Base-by-base conservation (phyloP, 2,113 vertebrate genomes). In the Vombatus ursinus region DNA sequence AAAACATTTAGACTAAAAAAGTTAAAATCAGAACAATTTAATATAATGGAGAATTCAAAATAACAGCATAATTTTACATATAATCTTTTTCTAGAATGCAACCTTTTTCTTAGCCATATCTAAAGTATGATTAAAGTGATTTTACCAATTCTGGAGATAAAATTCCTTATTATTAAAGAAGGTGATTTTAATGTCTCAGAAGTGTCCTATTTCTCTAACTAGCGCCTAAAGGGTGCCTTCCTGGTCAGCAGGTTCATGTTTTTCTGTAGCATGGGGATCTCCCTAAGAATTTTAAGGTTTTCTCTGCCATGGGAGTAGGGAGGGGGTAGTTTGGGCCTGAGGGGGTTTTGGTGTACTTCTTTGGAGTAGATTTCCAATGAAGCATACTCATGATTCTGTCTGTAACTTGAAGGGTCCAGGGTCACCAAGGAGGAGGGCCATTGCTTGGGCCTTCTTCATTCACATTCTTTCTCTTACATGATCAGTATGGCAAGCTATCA, bases 1-100 rank as follows among this genome's bases (percentile, higher is more conserved):
- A 96, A 0, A 98, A 96, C 95, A 95, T 92, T 94, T 53, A 4
- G 48, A 92, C 93, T 54, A 96, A 3, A 26, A 94, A 96, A 96
- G 96, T 98, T 97, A 97, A 90, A 3, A 37, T 84, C 0, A 0
- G 92, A 92, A 84, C 94, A 50, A 51, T 53, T 91, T 61, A 68
- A 90, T 26, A 47, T 0, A 57, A n/a, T 12, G 50, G 52, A 49
- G 95, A 94, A 96, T 53, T 95, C 94, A 94, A 51, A 89, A 54
- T 10, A 9, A 91, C n/a, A 47, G 57, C 5, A 12, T 50, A 3
- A 50, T 50, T 93, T 93, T 94, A 52, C 91, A 94, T 92, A 61
- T 44, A 5, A 95, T 31, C 24, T 9, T 12, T 61, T 95, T 52
- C 90, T 94, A 84, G 37, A 53, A 96, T 92, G 90, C 84, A 51